These are phyloP conservation scores for Panagrolaimus sp. DNA, from an alignment of 1,140 invertebrate genomes.

Conservation along the genomic window DNA sequence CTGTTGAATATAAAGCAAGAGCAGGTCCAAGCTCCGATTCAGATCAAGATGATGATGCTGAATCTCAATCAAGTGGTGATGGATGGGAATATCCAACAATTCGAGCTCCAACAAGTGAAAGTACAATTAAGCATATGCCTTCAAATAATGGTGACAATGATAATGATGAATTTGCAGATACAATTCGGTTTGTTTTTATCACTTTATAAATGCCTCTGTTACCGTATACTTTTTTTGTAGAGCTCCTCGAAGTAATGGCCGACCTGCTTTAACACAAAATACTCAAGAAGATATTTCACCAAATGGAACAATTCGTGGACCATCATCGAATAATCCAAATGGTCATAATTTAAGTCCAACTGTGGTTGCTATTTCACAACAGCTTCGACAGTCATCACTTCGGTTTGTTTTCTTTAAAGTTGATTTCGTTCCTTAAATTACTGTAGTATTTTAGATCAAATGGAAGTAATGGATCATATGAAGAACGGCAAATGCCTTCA, in stretches of 20 bases:
- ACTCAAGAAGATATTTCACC: neutral
- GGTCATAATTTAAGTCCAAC: neutral
- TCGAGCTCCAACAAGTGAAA: neutral
- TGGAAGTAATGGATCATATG: neutral
- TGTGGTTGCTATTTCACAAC: conserved; percentile 2
- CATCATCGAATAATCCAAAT: neutral
- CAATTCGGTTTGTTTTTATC: neutral
- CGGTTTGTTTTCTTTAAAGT: no score
- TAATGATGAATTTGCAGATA: conserved; percentile 11
- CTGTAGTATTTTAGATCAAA: conserved; percentile 8
- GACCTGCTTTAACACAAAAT: neutral
- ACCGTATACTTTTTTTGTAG: neutral
- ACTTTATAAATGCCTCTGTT: no score
- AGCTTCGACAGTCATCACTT: neutral
- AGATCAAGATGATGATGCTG: conserved; percentile 38
- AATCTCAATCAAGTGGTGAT: conserved; percentile 26
- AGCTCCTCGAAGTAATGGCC: neutral
- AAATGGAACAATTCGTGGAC: conserved; percentile 9
- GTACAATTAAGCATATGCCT: neutral
- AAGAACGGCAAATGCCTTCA: conserved; percentile 8
- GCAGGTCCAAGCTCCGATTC: conserved; percentile 22
- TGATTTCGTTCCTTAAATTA: no score
- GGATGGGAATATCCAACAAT: conserved; percentile 58
- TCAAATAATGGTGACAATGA: no score
- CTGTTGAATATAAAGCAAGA: conserved; percentile 46